Conservation (phyloP, 1,140 invertebrate genomes). For the Harpegnathos saltator region DNA sequence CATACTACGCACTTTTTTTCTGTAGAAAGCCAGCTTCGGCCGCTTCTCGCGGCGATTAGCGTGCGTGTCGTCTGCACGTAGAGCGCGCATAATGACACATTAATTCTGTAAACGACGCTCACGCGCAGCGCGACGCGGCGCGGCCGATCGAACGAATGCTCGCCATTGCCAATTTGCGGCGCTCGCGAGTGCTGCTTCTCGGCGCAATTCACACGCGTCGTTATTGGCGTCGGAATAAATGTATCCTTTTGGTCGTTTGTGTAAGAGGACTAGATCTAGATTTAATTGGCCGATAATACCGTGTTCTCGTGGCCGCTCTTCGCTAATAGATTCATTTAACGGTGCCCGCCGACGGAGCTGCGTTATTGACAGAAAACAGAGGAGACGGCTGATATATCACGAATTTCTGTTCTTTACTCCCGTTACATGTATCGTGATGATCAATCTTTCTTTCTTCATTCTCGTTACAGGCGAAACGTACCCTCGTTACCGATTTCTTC, state of each 20-base stretch:
- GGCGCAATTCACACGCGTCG: not conserved
- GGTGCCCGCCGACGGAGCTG: not conserved
- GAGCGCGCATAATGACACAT: constrained; percentile 39
- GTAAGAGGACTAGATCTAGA: not conserved
- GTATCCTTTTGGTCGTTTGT: not conserved
- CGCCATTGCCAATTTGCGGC: constrained; percentile 27
- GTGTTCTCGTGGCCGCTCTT: not conserved
- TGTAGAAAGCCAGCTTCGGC: constrained; percentile 9
- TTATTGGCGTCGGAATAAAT: not conserved
- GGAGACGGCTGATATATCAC: no score
- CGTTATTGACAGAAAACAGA: no score
- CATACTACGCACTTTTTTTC: constrained; percentile 21
- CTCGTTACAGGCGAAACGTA: no score
- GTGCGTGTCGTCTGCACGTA: constrained; percentile 24
- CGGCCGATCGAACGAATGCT: constrained; percentile 24
- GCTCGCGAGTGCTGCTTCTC: constrained; percentile 23
- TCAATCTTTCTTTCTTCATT: no score
- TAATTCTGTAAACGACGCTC: constrained; percentile 48
- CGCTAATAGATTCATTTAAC: constrained; percentile 19
- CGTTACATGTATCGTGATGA: no score
- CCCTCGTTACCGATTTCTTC: no score
- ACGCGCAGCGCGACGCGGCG: constrained; percentile 10
- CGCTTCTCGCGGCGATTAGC: not conserved
- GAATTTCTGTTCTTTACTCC: no score
- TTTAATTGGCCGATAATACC: not conserved